These are phyloP conservation scores for Schlechtendalia chinensis DNA, from an alignment of 1,140 invertebrate species.

Conservation along the genomic window DNA sequence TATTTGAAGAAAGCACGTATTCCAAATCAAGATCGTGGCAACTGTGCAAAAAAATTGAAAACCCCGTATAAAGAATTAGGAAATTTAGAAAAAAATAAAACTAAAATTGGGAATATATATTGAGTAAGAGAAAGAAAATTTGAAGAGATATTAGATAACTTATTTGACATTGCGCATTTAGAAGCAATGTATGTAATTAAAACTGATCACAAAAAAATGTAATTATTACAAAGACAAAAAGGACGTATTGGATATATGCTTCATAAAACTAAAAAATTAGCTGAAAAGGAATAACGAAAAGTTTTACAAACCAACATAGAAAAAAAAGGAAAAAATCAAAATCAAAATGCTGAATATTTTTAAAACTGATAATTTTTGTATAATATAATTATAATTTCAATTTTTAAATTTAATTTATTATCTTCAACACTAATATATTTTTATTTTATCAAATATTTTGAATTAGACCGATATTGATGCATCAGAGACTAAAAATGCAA, in stretches of 20 bases:
- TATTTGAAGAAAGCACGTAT: neutral
- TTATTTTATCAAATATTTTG: no score
- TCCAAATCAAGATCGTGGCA: neutral
- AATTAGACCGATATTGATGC: no score
- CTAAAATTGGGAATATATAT: neutral
- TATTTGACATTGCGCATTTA: slow-evolving; percentile 54
- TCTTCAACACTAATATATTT: no score
- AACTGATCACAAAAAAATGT: slow-evolving; percentile 50
- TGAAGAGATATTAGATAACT: slow-evolving; percentile 50
- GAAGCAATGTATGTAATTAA: slow-evolving; percentile 51
- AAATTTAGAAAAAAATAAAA: no score
- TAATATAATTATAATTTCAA: no score
- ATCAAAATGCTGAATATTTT: no score
- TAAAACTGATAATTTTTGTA: no score
- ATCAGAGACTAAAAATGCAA: no score
- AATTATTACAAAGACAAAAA: slow-evolving; percentile 42
- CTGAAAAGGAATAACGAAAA: slow-evolving; percentile 8
- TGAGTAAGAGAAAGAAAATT: slow-evolving; percentile 49
- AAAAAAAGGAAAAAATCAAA: slow-evolving; percentile 6
- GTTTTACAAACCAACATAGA: neutral
- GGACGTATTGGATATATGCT: slow-evolving; percentile 28
- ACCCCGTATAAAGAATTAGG: neutral
- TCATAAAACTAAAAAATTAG: slow-evolving; percentile 19
- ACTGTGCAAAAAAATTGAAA: neutral
- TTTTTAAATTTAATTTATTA: no score